phyloP scores from a whole-genome alignment of 2,888 invertebrate species.

The Sarcophaga rosellei region DNA sequence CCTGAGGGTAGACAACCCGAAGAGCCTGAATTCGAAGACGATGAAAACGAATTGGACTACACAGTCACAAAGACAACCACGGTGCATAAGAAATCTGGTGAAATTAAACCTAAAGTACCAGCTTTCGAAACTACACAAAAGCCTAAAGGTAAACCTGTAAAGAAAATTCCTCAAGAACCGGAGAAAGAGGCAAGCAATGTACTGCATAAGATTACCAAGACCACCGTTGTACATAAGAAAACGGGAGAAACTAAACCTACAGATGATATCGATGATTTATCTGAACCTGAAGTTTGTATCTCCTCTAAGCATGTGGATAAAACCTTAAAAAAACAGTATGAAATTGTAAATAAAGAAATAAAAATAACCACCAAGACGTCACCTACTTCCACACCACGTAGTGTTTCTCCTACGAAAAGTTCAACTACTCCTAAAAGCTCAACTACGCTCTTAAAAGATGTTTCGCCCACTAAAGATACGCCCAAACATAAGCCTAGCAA shows the following conservation, averaged over 20 bases:
- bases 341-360: neutral
- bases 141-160: constrained; percentile 5
- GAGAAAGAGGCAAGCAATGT: neutral
- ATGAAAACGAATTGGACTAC: constrained; percentile 10
- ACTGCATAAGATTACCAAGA: too few species aligned
- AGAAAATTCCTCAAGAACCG: constrained; percentile 13
- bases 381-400: constrained; percentile 22
- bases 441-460: neutral
- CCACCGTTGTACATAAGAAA: neutral
- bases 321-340: neutral
- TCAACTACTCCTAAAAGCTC: neutral
- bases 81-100: neutral
- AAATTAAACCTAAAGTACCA: neutral
- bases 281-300: neutral
- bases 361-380: constrained; percentile 25
- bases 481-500: constrained; percentile 42
- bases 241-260: neutral
- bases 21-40: neutral
- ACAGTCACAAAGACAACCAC: constrained; percentile 19
- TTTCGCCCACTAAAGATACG: constrained; percentile 47
- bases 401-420: constrained; percentile 32
- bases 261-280: neutral
- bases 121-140: neutral
- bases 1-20: neutral
- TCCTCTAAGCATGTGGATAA: neutral